Percentiles rank a stretch among this genome's conserved stretches.
These are phyloP conservation scores for Heliconius hermathena DNA, from an alignment of 1,140 invertebrate species.

Conservation along the genomic window DNA sequence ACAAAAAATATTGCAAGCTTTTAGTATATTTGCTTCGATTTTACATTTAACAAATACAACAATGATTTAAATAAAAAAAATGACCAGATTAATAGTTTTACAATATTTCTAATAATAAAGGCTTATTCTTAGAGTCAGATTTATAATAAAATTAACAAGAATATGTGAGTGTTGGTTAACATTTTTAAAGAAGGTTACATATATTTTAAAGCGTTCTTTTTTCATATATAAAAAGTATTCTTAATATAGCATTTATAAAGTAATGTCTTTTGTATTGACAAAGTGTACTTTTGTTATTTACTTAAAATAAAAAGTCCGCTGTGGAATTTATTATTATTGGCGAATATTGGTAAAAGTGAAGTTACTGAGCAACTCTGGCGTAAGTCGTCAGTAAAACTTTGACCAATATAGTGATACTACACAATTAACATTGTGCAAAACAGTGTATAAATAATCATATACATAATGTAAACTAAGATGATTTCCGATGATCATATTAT, in stretches of 20 bases:
- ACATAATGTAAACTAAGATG: slow-evolving; percentile 65
- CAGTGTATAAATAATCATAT: slow-evolving; percentile 67
- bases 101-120: slow-evolving; percentile 73
- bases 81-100: slow-evolving; percentile 81
- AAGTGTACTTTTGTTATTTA: slow-evolving; percentile 72
- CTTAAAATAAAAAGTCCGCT: slow-evolving; percentile 65
- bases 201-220: slow-evolving; percentile 72
- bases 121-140: slow-evolving; percentile 76
- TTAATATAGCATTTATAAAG: slow-evolving; percentile 68
- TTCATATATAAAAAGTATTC: slow-evolving; percentile 71
- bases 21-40: slow-evolving; percentile 75
- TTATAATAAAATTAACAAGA: slow-evolving; percentile 77
- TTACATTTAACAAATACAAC: slow-evolving; percentile 78
- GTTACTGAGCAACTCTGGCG: slow-evolving; percentile 60
- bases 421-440: slow-evolving; percentile 71
- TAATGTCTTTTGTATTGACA: slow-evolving; percentile 75
- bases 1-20: slow-evolving; percentile 78
- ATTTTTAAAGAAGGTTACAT: slow-evolving; percentile 72
- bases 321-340: slow-evolving; percentile 61
- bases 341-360: slow-evolving; percentile 46
- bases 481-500: slow-evolving; percentile 30
- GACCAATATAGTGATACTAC: slow-evolving; percentile 43
- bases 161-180: slow-evolving; percentile 79
- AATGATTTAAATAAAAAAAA: slow-evolving; percentile 77
- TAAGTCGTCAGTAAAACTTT: slow-evolving; percentile 42